A percentile compares a stretch with the other conserved stretches of the same genome.
These are phyloP conservation scores for Timema cristinae DNA, from an alignment of 2,888 invertebrate genomes.

Conservation along the genomic window DNA sequence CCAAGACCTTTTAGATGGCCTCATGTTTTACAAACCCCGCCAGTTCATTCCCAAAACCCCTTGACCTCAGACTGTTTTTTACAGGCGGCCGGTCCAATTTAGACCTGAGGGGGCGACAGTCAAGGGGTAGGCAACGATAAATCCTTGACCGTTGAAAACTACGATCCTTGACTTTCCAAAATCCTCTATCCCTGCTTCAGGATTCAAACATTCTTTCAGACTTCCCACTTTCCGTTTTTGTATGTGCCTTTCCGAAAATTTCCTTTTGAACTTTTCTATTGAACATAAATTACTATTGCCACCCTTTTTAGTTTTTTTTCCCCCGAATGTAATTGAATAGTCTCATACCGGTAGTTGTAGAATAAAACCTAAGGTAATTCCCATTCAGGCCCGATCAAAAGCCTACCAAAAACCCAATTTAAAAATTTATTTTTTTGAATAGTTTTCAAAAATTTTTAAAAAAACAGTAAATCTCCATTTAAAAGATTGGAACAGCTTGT, in stretches of 20 bases:
- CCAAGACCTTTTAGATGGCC: conserved; percentile 70
- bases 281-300: conserved; percentile 58
- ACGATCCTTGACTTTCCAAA: conserved; percentile 66
- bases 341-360: conserved; percentile 71
- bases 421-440: too few species aligned
- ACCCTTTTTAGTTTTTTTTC: conserved; percentile 52
- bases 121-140: conserved; percentile 83
- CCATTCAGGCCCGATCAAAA: conserved; percentile 70
- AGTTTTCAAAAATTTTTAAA: too few species aligned
- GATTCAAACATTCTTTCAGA: conserved; percentile 76
- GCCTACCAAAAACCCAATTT: conserved; percentile 34
- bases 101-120: conserved; percentile 72
- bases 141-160: conserved; percentile 86
- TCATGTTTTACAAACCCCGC: conserved; percentile 72
- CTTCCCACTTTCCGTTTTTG: conserved; percentile 63
- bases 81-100: conserved; percentile 61
- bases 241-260: conserved; percentile 80
- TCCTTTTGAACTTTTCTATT: conserved; percentile 61
- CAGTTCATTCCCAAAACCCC: conserved; percentile 65
- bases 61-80: conserved; percentile 58
- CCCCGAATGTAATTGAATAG: conserved; percentile 69
- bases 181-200: conserved; percentile 65
- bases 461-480: too few species aligned
- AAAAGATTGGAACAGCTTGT: too few species aligned
- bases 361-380: conserved; percentile 57